Conservation (phyloP, 2,888 invertebrate genomes). For the Panzeria rudis region DNA sequence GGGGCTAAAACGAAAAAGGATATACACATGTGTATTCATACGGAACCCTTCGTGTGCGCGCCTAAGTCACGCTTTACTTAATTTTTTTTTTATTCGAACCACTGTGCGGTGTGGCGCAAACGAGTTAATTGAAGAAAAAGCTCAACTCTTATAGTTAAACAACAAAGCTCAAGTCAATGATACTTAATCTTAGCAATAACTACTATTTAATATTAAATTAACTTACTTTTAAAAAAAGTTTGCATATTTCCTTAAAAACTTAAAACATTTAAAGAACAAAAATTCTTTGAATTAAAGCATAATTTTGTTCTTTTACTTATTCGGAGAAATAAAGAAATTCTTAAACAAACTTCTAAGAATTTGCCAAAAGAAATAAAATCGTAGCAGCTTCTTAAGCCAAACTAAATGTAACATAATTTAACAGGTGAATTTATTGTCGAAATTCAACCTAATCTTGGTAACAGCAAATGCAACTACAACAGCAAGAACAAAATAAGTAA, state of each 20-base stretch:
- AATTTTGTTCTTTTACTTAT: conserved; percentile 36
- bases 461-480: conserved; percentile 28
- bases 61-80: no score
- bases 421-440: conserved; percentile 64
- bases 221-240: not conserved
- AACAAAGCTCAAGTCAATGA: not conserved
- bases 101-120: no score
- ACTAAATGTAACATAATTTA: conserved; percentile 65
- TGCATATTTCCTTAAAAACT: conserved; percentile 45
- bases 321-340: conserved; percentile 54
- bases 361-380: conserved; percentile 41
- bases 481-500: conserved; percentile 43
- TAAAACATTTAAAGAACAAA: conserved; percentile 1
- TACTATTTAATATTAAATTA: no score
- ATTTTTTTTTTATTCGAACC: no score
- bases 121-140: no score
- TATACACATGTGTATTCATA: no score
- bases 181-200: not conserved
- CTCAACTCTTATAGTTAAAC: not conserved
- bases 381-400: conserved; percentile 33
- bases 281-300: conserved; percentile 47
- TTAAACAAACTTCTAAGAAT: conserved; percentile 60
- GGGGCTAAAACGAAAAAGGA: no score
- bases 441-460: conserved; percentile 39
- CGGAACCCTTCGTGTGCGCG: no score